A percentile compares a stretch with the other conserved stretches of the same genome.
phyloP scores from a whole-genome alignment of 30 jellyfish, hydroid and myxozoan species.

The Calvadosia cruxmelitensis region DNA sequence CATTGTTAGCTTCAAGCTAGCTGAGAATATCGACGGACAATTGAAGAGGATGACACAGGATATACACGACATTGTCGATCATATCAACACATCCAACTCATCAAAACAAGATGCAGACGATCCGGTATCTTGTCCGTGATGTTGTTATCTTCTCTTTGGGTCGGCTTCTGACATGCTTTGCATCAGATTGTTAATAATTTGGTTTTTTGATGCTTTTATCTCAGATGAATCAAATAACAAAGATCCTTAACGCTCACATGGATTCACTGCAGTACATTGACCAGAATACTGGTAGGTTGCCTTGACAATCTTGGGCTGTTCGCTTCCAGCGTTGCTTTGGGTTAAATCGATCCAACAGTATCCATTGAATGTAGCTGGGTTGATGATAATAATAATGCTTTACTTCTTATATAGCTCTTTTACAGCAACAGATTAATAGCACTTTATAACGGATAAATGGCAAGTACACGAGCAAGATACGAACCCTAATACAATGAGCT shows the following conservation, averaged over 20 bases:
- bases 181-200: too few species aligned
- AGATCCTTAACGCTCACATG: conserved; percentile 90
- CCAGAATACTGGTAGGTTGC: conserved; percentile 57
- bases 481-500: too few species aligned
- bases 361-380: too few species aligned
- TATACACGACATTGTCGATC: conserved; percentile 62
- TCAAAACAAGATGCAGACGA: conserved; percentile 41
- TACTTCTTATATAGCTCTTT: background rate
- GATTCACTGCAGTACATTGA: conserved; percentile 95
- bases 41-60: conserved; percentile 82
- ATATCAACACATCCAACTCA: conserved; percentile 51
- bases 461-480: too few species aligned
- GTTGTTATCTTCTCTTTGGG: too few species aligned
- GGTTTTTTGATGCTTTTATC: background rate
- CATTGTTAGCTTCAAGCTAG: conserved; percentile 44
- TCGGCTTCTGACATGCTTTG: too few species aligned
- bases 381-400: too few species aligned
- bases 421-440: background rate
- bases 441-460: too few species aligned
- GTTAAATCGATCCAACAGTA: too few species aligned
- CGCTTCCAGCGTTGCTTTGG: too few species aligned
- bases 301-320: too few species aligned
- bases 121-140: conserved; percentile 24
- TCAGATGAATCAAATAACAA: conserved; percentile 76
- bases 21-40: conserved; percentile 77